Conservation (phyloP, 2,888 invertebrate species). For the Drosophila eohydei region DNA sequence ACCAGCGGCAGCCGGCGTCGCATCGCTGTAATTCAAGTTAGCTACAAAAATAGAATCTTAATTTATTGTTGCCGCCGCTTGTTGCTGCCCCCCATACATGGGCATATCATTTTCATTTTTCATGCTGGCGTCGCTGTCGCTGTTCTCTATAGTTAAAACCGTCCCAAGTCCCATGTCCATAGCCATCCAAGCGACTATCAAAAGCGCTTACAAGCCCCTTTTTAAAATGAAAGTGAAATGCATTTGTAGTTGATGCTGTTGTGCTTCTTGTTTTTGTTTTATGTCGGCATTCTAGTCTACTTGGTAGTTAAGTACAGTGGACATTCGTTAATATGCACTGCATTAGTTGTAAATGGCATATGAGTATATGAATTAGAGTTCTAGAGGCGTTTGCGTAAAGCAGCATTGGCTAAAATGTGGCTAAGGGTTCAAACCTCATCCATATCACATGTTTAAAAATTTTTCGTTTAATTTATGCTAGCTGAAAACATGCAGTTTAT, state of each 20-base stretch:
- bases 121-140: slow-evolving; percentile 38
- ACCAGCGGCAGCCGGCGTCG: slow-evolving; percentile 23
- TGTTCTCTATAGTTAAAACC: slow-evolving; percentile 39
- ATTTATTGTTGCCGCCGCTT: slow-evolving; percentile 69
- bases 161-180: slow-evolving; percentile 2
- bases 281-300: slow-evolving; percentile 49
- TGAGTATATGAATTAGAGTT: no score
- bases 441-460: no score
- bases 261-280: slow-evolving; percentile 15
- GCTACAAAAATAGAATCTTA: slow-evolving; percentile 80
- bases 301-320: slow-evolving; percentile 34
- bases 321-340: background rate
- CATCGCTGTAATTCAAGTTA: slow-evolving; percentile 71
- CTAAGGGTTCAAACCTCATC: no score
- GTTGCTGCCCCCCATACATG: slow-evolving; percentile 72
- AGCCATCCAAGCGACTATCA: slow-evolving; percentile 14
- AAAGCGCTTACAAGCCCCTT: slow-evolving; percentile 51
- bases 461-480: no score
- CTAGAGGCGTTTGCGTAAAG: no score
- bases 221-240: slow-evolving; percentile 75
- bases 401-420: no score
- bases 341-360: background rate
- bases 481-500: no score
- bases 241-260: slow-evolving; percentile 18
- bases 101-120: slow-evolving; percentile 78